phyloP scores from a whole-genome alignment of 1,140 invertebrate genomes.

The Musca vetustissima region DNA sequence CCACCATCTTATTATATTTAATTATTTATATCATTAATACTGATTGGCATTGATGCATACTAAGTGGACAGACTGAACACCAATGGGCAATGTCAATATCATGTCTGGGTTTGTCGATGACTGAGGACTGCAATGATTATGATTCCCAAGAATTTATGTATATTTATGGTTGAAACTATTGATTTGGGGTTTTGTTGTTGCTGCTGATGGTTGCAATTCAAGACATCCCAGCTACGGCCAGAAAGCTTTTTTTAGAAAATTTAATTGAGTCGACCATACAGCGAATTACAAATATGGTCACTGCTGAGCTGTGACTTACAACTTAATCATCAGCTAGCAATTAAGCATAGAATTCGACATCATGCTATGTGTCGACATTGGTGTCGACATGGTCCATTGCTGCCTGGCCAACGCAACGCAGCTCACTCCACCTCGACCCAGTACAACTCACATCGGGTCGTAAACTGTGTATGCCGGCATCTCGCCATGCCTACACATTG shows the following conservation, averaged over 20 bases:
- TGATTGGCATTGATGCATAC: constrained; percentile 22
- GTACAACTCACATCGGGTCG: too few species aligned
- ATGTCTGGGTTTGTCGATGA: neutral
- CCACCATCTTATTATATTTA: constrained; percentile 16
- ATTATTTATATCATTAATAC: constrained; percentile 22
- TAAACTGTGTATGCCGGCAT: too few species aligned
- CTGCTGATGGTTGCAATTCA: neutral
- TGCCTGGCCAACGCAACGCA: too few species aligned
- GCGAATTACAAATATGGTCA: constrained; percentile 14
- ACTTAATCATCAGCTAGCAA: constrained; percentile 23
- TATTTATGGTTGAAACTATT: constrained; percentile 11
- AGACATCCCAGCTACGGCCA: neutral
- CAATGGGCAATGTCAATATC: neutral
- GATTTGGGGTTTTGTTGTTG: too few species aligned
- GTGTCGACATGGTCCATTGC: too few species aligned
- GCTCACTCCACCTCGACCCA: too few species aligned
- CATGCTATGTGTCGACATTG: too few species aligned
- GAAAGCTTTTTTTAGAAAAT: constrained; percentile 10
- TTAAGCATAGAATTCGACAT: constrained; percentile 13
- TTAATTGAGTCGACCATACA: constrained; percentile 21
- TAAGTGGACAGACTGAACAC: neutral
- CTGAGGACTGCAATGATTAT: neutral
- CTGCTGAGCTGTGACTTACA: constrained; percentile 16
- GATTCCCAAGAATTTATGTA: constrained; percentile 14
- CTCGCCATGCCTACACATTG: too few species aligned